These are phyloP conservation scores for Temnothorax ravouxi DNA, from an alignment of 2,888 invertebrate species.

Conservation along the genomic window DNA sequence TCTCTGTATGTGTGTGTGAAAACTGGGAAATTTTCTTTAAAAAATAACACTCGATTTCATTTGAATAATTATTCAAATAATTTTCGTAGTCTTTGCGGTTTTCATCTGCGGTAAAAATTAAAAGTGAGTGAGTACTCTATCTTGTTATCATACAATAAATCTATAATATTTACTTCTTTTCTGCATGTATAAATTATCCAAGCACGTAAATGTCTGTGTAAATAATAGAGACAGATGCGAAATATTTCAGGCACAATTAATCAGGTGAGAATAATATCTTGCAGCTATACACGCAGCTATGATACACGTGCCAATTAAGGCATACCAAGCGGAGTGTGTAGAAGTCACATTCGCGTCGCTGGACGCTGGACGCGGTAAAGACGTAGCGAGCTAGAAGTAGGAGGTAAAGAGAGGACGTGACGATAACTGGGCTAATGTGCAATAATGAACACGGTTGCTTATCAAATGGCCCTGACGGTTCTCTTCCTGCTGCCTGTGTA, in stretches of 20 bases:
- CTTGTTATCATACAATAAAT: neutral
- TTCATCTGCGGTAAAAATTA: neutral
- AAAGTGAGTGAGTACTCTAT: neutral
- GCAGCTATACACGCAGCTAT: neutral
- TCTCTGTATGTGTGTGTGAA: neutral
- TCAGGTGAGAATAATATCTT: conserved; percentile 26
- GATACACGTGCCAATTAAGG: conserved; percentile 52
- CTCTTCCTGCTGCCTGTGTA: conserved; percentile 75
- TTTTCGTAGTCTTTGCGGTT: neutral
- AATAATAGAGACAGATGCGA: neutral
- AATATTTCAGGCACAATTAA: conserved; percentile 1
- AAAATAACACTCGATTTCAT: neutral
- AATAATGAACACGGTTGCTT: conserved; percentile 78
- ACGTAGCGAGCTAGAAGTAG: conserved; percentile 61
- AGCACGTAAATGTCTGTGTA: neutral
- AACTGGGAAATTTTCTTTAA: neutral
- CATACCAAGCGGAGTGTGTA: conserved; percentile 16
- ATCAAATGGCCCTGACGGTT: conserved; percentile 79
- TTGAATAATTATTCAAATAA: conserved; percentile 1
- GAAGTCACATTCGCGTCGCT: conserved; percentile 44
- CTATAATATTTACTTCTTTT: neutral
- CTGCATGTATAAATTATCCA: neutral
- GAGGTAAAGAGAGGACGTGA: conserved; percentile 71
- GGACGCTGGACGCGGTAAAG: conserved; percentile 53
- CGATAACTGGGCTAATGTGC: conserved; percentile 78